These are phyloP conservation scores for Myotis daubentonii DNA, from an alignment of 2,797 vertebrate genomes.

Conservation along the genomic window DNA sequence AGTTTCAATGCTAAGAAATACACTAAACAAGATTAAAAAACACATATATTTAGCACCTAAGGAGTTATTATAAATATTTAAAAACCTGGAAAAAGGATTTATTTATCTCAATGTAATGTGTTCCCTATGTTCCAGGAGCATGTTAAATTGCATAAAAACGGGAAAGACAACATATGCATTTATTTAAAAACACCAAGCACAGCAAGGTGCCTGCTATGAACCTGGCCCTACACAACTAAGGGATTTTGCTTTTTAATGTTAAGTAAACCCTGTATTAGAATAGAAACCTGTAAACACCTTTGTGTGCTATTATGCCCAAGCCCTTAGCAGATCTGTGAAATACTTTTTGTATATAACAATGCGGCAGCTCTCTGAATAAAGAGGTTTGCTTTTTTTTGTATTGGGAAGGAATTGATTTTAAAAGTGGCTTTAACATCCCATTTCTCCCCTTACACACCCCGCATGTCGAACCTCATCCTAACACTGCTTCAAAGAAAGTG, in stretches of 20 bases:
- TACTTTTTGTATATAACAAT: not conserved
- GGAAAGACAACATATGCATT: not conserved
- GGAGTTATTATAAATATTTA: not conserved
- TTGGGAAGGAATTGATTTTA: not conserved
- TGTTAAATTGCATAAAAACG: not conserved
- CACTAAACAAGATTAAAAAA: not conserved
- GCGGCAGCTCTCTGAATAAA: slow-evolving; percentile 13
- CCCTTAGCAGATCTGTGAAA: not conserved
- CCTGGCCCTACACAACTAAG: not conserved
- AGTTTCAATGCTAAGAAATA: not conserved
- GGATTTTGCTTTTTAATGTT: not conserved
- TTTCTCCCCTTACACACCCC: not conserved
- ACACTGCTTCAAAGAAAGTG: slow-evolving; percentile 29
- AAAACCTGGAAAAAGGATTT: not conserved
- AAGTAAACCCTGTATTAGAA: not conserved
- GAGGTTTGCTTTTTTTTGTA: not conserved
- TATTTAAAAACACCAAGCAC: not conserved
- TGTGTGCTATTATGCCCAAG: not conserved
- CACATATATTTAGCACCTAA: not conserved
- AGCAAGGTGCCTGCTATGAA: not conserved
- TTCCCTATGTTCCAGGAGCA: not conserved
- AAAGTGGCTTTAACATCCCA: not conserved
- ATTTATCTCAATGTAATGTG: slow-evolving; percentile 8
- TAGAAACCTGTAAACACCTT: not conserved
- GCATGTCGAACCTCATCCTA: not conserved